Base-by-base conservation (phyloP, 2,113 vertebrate species). In the Onychostruthus taczanowskii region DNA sequence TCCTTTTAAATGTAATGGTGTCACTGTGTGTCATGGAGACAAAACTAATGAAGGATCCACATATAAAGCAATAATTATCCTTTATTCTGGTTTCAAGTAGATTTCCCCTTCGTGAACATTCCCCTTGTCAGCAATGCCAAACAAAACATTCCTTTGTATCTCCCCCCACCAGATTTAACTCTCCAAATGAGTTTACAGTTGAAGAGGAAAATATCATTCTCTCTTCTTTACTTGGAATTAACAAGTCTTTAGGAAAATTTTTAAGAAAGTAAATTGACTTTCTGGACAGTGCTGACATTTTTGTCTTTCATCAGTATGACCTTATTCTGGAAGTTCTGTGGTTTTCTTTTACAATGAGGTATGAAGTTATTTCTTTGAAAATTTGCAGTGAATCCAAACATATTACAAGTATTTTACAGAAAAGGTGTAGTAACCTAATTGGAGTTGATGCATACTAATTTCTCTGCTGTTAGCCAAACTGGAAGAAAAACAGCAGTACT, bases 81-180 rank as follows among this genome's bases (percentile, higher is more conserved):
- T 2, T 92, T 95, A 49, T 56, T 56, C 85, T 72, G 35, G 14
- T 66, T 96, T 94, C 80, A 86, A 91, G 84, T 76, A 93, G 82
- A 30, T n/a, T 76, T 87, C 28, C 33, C 26, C 30, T 81, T 90
- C 10, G 9, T 86, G 79, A 91, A 23, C 79, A 55, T 61, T 9
- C 2, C 16, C n/a, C 74, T 69, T 62, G 0, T 77, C 37, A 79
- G 69, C 77, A 87, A 63, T 91, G 78, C 70, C 88, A 95, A 95
- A 44, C 41, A 55, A 94, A 95, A 92, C 83, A 96, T 89, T 86
- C 73, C n/a, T 87, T 76, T 84, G 28, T 85, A 64, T 80, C 13
- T 62, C 17, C 23, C 23, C 4, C 6, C 8, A 27, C 33, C 56
- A 0, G 1, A 18, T 63, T 21, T 26, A 77, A 47, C 8, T 93